These are phyloP conservation scores for Melanotaenia parkinsoni DNA, from an alignment of 2,797 vertebrate genomes.

Conservation along the genomic window DNA sequence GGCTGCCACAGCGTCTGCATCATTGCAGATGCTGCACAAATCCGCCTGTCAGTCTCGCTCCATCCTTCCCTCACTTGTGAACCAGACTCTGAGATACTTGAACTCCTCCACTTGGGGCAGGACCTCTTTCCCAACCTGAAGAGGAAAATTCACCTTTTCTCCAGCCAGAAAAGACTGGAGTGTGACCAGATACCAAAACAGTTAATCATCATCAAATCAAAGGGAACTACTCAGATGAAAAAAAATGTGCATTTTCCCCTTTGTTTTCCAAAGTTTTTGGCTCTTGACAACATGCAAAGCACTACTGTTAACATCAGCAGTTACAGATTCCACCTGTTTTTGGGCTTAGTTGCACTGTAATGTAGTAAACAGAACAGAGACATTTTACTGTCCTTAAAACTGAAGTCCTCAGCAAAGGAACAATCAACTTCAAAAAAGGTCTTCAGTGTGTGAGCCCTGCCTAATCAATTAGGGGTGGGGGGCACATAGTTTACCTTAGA, in stretches of 20 bases:
- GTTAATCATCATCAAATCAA: background rate
- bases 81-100: too few species aligned
- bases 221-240: background rate
- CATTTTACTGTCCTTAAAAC: constrained; percentile 1
- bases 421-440: background rate
- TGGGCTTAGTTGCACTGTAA: background rate
- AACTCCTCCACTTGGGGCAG: too few species aligned
- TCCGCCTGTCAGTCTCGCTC: too few species aligned
- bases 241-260: too few species aligned
- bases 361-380: background rate
- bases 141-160: too few species aligned
- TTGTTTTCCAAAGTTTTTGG: background rate
- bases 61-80: too few species aligned
- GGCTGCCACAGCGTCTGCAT: too few species aligned
- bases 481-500: constrained; percentile 25
- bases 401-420: background rate
- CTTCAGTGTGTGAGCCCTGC: constrained; percentile 4
- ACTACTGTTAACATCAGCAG: background rate
- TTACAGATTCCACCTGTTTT: background rate
- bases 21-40: too few species aligned
- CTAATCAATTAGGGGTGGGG: constrained; percentile 26
- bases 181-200: background rate
- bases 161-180: too few species aligned
- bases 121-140: too few species aligned
- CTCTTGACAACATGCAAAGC: background rate